Conservation (phyloP, 2,888 invertebrate genomes). For the Leptarthrus brevirostris region DNA sequence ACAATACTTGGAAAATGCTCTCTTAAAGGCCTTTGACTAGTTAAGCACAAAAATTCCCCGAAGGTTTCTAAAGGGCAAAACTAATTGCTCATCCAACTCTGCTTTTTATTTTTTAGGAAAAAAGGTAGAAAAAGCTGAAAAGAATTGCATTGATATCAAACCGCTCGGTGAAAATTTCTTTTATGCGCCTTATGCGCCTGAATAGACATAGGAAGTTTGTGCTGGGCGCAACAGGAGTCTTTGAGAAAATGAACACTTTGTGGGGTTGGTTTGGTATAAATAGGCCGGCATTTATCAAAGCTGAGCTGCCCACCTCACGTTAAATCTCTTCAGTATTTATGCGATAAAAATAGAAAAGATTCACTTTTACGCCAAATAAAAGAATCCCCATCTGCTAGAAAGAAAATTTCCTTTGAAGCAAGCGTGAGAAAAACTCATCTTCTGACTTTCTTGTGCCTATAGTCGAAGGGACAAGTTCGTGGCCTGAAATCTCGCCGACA, state of each 20-base stretch:
- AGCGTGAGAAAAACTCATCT: slow-evolving; percentile 45
- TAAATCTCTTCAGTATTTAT: slow-evolving; percentile 2
- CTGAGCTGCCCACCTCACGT: background rate
- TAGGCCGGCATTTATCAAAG: slow-evolving; percentile 34
- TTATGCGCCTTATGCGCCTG: slow-evolving; percentile 19
- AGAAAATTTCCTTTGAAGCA: slow-evolving; percentile 3
- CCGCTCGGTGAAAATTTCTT: background rate
- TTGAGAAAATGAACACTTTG: slow-evolving; percentile 5
- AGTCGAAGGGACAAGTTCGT: slow-evolving; percentile 41
- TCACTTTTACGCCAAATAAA: background rate
- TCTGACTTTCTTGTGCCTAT: background rate
- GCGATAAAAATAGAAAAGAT: background rate
- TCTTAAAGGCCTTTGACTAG: slow-evolving; percentile 13
- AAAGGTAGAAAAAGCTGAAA: background rate
- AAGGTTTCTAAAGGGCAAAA: slow-evolving; percentile 13
- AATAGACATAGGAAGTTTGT: background rate
- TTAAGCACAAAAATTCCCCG: slow-evolving; percentile 26
- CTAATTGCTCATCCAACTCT: slow-evolving; percentile 20
- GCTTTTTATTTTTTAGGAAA: slow-evolving; percentile 1
- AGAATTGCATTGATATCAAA: slow-evolving; percentile 15
- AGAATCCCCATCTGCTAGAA: background rate
- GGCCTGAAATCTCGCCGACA: slow-evolving; percentile 40
- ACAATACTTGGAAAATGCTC: too few relatives aligned
- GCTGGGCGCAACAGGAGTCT: background rate
- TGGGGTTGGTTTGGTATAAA: background rate